Conservation (phyloP, 2,113 vertebrate species). For the Macaca mulatta region DNA sequence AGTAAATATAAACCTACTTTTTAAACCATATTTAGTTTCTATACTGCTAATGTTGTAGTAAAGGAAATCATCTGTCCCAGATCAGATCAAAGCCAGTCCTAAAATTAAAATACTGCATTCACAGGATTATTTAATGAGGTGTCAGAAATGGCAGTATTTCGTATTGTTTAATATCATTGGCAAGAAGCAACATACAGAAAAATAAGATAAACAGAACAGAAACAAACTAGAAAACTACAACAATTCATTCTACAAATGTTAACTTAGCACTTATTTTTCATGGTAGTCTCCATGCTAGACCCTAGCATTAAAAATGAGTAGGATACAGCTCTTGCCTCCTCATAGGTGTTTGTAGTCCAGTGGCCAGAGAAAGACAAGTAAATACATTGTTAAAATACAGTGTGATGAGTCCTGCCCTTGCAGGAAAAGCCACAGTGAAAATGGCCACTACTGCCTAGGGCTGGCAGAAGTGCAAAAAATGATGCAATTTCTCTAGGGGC, state of each 20-base stretch:
- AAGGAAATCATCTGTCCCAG: neutral
- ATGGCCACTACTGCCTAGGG: too few relatives aligned
- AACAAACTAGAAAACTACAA: neutral
- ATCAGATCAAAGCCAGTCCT: neutral
- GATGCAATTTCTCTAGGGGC: neutral
- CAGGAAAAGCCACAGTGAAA: neutral
- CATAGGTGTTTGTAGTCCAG: neutral
- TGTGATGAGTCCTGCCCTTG: neutral
- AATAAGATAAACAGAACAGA: neutral
- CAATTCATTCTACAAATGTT: neutral
- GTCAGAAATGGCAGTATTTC: neutral
- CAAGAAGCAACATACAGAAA: neutral
- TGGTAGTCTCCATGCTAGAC: neutral
- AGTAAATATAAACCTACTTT: neutral
- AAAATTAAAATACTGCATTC: neutral
- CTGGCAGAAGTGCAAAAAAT: neutral
- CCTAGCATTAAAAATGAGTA: neutral
- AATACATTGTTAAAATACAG: neutral
- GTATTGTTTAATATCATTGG: neutral
- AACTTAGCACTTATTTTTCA: neutral
- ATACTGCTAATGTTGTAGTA: neutral
- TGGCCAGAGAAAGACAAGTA: neutral
- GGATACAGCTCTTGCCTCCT: neutral
- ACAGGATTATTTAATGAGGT: neutral
- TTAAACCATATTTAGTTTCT: neutral